Percentiles rank a stretch among this genome's conserved stretches.
phyloP scores from a whole-genome alignment of 2,113 vertebrate species.

The Neogobius melanostomus region DNA sequence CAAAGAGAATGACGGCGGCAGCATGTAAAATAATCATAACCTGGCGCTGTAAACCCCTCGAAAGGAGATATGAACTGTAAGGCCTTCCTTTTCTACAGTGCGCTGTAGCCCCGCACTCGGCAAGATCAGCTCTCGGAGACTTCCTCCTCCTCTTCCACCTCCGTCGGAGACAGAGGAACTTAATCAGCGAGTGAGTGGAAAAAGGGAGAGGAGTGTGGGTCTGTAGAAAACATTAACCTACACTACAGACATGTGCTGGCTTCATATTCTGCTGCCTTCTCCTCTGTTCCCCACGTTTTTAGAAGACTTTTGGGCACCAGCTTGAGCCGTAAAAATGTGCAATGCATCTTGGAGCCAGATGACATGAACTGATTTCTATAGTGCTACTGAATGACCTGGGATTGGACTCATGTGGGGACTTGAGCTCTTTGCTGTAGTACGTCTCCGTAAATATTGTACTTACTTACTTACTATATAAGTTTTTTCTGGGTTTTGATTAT shows the following conservation, averaged over 20 bases:
- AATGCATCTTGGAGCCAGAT: constrained; percentile 55
- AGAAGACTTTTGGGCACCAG: constrained; percentile 30
- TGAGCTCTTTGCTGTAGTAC: too few relatives aligned
- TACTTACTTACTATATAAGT: too few relatives aligned
- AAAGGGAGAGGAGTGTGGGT: constrained; percentile 54
- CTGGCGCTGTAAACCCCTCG: too few relatives aligned
- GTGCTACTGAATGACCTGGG: constrained; percentile 18
- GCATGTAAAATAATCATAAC: too few relatives aligned
- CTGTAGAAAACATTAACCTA: constrained; percentile 69
- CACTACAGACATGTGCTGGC: constrained; percentile 54
- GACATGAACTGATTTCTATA: constrained; percentile 46
- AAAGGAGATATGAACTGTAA: too few relatives aligned
- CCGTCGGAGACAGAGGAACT: constrained; percentile 33
- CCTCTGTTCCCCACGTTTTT: constrained; percentile 26
- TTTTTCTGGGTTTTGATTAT: too few relatives aligned
- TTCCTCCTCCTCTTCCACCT: constrained; percentile 25
- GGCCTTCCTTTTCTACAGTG: too few relatives aligned
- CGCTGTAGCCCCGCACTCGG: too few relatives aligned
- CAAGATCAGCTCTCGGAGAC: constrained; percentile 11
- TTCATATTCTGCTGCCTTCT: constrained; percentile 19
- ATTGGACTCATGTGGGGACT: too few relatives aligned
- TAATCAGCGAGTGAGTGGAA: constrained; percentile 61
- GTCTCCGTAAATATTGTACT: too few relatives aligned
- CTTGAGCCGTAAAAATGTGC: constrained; percentile 54
- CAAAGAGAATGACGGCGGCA: too few relatives aligned